Evolutionary conservation across 2,797 vertebrate genomes (phyloP).

Genomic region (Poeciliopsis gracilis): DNA sequence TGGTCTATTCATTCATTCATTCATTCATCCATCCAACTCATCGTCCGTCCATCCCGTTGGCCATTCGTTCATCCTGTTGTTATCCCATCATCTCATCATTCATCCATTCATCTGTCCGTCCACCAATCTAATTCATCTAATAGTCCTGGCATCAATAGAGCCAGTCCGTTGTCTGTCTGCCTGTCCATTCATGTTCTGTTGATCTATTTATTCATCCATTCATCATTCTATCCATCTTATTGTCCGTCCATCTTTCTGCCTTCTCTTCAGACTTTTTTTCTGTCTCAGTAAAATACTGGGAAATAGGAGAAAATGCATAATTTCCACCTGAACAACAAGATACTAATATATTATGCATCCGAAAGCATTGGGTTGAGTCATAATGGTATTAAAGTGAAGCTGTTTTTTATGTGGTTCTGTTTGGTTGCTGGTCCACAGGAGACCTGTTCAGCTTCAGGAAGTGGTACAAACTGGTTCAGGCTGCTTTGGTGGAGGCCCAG

Average conservation of each 20-base stretch:
- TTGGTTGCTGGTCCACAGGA: conserved; percentile 30
- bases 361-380: not conserved
- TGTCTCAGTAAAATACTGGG: too few relatives aligned
- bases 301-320: too few relatives aligned
- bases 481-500: conserved; percentile 52
- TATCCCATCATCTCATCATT: too few relatives aligned
- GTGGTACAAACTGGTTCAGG: conserved; percentile 72
- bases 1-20: not conserved
- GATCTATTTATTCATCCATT: not conserved
- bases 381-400: not conserved
- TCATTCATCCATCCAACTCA: not conserved
- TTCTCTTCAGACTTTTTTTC: not conserved
- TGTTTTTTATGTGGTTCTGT: not conserved
- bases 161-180: not conserved
- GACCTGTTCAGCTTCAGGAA: conserved; percentile 63
- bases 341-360: not conserved
- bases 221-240: not conserved
- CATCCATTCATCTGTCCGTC: not conserved
- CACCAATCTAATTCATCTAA: not conserved
- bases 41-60: too few relatives aligned
- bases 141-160: too few relatives aligned
- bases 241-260: not conserved
- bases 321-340: too few relatives aligned
- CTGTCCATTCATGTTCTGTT: not conserved
- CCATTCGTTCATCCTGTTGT: too few relatives aligned